A percentile compares a stretch with the other conserved stretches of the same genome.
Conservation (phyloP, 2,888 invertebrate species). For the Sphaeridia pumilis region DNA sequence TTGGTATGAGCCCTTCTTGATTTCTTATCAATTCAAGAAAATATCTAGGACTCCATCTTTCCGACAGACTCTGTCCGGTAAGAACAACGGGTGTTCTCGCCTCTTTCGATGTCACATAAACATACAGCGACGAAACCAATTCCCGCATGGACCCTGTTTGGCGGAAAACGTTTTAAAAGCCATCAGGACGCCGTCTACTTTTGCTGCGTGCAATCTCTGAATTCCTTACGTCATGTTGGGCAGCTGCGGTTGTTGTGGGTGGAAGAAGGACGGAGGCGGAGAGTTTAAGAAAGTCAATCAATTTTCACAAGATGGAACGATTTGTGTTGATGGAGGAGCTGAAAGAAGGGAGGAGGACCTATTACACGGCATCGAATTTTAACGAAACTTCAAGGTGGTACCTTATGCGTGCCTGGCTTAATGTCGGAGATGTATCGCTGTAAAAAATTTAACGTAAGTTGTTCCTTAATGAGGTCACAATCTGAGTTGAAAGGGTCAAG, state of each 20-base stretch:
- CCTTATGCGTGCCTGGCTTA: background rate
- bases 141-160: too few relatives aligned
- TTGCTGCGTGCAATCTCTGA: too few relatives aligned
- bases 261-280: constrained; percentile 1
- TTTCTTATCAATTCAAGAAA: constrained; percentile 13
- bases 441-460: too few relatives aligned
- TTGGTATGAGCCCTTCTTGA: constrained; percentile 17
- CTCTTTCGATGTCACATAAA: too few relatives aligned
- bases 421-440: too few relatives aligned
- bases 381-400: too few relatives aligned
- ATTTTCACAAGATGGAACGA: background rate
- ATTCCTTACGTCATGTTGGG: background rate
- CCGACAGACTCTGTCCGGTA: too few relatives aligned
- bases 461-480: too few relatives aligned
- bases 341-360: background rate
- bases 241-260: constrained; percentile 1
- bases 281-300: background rate
- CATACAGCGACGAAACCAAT: too few relatives aligned
- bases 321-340: background rate
- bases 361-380: background rate
- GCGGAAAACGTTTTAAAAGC: too few relatives aligned
- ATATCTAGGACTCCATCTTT: constrained; percentile 14
- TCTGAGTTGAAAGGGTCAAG: background rate
- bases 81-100: too few relatives aligned
- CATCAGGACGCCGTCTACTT: too few relatives aligned